A percentile compares a stretch with the other conserved stretches of the same genome.
These are phyloP conservation scores for Gnathonemus echidnorhynchus DNA, from an alignment of 2,113 vertebrate genomes.

Conservation along the genomic window DNA sequence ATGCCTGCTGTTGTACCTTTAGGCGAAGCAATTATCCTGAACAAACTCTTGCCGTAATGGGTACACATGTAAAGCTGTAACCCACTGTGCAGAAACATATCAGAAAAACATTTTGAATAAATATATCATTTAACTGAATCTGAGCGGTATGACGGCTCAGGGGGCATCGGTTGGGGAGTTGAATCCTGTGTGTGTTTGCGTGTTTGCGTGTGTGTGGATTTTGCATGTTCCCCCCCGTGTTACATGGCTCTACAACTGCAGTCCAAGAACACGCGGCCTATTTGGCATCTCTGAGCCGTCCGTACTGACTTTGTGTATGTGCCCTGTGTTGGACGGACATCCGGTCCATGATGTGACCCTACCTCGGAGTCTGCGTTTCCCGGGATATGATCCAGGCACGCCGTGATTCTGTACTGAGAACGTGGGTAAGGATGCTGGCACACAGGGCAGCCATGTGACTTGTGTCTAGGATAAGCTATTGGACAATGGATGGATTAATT, in stretches of 20 bases:
- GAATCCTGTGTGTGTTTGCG: neutral
- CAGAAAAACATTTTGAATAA: neutral
- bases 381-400: neutral
- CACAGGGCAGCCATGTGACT: neutral
- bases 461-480: neutral
- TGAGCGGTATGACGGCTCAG: neutral
- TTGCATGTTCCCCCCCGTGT: neutral
- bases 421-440: neutral
- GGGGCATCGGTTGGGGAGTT: neutral
- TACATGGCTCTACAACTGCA: neutral
- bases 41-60: neutral
- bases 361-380: neutral
- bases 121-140: neutral
- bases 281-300: neutral
- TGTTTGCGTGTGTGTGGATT: neutral
- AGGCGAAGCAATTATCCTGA: neutral
- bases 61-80: neutral
- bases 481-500: neutral
- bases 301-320: neutral
- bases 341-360: neutral
- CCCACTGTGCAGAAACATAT: neutral
- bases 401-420: neutral
- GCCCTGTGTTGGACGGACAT: neutral
- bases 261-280: neutral
- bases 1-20: neutral